Conservation (phyloP, 2,797 vertebrate genomes). For the Coccyzus lansbergi region DNA sequence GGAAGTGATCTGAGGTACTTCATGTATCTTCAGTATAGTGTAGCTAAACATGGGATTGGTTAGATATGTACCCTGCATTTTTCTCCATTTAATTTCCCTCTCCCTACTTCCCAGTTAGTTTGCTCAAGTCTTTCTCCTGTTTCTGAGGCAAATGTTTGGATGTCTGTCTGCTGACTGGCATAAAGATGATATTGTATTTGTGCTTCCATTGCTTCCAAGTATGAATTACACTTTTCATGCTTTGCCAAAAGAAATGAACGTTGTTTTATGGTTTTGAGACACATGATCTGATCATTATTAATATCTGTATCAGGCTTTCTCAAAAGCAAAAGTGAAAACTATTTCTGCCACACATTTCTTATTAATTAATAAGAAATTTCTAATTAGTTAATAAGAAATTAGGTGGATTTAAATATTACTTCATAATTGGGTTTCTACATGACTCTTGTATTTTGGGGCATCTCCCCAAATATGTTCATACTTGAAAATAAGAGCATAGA, state of each 20-base stretch:
- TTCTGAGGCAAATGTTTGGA: background rate
- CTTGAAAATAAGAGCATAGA: background rate
- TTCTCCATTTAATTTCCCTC: background rate
- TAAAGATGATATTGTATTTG: background rate
- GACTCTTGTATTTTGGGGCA: background rate
- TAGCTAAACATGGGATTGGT: background rate
- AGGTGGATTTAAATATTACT: background rate
- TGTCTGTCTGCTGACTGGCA: background rate
- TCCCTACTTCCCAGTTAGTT: accelerated
- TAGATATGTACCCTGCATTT: background rate
- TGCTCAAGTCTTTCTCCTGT: background rate
- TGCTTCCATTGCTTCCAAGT: background rate
- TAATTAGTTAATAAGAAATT: background rate
- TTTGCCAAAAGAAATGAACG: background rate
- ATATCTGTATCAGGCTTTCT: background rate
- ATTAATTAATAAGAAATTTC: background rate
- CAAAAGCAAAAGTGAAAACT: background rate
- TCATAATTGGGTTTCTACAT: background rate
- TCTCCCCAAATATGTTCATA: background rate
- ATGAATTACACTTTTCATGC: background rate
- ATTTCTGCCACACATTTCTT: background rate
- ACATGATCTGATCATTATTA: background rate
- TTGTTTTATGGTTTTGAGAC: background rate
- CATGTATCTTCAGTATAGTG: background rate
- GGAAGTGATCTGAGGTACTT: background rate